A percentile compares a stretch with the other conserved stretches of the same genome.
Evolutionary conservation across 2,888 invertebrate species (phyloP).

Genomic region (Melinopterus prodromus): DNA sequence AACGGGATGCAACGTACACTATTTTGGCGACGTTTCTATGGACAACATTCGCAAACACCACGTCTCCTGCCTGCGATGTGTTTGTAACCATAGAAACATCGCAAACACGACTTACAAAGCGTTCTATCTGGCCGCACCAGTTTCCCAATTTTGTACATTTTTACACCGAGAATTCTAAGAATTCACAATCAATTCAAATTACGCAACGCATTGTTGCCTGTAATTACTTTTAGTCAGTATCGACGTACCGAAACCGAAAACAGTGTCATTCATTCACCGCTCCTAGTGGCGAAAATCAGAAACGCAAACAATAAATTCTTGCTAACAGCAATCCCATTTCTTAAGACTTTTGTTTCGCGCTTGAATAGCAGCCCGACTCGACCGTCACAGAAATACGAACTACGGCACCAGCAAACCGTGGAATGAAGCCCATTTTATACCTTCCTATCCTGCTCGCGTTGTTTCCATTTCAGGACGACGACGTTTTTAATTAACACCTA

Average conservation of each 20-base stretch:
- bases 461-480: not conserved
- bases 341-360: constrained; percentile 4
- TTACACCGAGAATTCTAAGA: not conserved
- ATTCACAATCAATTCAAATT: not conserved
- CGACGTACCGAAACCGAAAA: not conserved
- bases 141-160: not conserved
- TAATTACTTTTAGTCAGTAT: not conserved
- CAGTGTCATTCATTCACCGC: not conserved
- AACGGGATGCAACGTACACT: too few relatives aligned
- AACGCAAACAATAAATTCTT: not conserved
- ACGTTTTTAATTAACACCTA: not conserved
- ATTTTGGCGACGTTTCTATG: too few relatives aligned
- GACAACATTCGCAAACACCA: too few relatives aligned
- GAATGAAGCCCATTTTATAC: not conserved
- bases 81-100: not conserved
- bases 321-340: not conserved
- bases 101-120: not conserved
- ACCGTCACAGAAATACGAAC: not conserved
- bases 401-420: not conserved
- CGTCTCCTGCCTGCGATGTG: too few relatives aligned
- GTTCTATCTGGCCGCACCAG: not conserved
- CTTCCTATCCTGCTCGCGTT: not conserved
- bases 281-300: not conserved
- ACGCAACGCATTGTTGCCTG: not conserved
- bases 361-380: not conserved